phyloP scores from a whole-genome alignment of 2,113 vertebrate genomes.

The Saguinus midas region DNA sequence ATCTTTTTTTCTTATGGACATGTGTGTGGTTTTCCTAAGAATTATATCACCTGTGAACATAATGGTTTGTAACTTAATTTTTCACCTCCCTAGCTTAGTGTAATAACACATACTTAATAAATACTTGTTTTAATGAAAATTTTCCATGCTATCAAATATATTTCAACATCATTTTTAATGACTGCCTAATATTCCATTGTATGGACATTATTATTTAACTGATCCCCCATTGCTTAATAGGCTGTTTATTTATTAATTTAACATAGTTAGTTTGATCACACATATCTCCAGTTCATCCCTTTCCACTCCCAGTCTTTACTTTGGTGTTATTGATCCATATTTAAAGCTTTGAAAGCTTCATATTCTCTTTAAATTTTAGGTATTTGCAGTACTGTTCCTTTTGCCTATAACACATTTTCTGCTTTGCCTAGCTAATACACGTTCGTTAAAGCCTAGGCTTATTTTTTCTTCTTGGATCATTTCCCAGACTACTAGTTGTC shows the following conservation, averaged over 20 bases:
- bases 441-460: neutral
- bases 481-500: neutral
- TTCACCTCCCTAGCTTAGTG: neutral
- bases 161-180: slow-evolving; percentile 4
- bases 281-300: neutral
- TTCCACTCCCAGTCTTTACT: neutral
- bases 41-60: neutral
- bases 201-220: neutral
- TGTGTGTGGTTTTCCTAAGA: neutral
- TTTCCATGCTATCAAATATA: neutral
- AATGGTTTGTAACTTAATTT: neutral
- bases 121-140: neutral
- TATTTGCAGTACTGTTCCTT: neutral
- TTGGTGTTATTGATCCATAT: neutral
- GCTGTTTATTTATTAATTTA: neutral
- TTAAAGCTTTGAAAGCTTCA: neutral
- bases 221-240: neutral
- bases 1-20: neutral
- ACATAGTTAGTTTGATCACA: neutral
- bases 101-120: neutral
- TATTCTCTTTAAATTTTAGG: neutral
- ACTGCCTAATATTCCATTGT: neutral
- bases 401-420: neutral
- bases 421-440: neutral
- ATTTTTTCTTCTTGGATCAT: neutral